A percentile compares a stretch with the other conserved stretches of the same genome.
These are phyloP conservation scores for Cyclophora punctaria DNA, from an alignment of 2,888 invertebrate genomes.

Conservation along the genomic window DNA sequence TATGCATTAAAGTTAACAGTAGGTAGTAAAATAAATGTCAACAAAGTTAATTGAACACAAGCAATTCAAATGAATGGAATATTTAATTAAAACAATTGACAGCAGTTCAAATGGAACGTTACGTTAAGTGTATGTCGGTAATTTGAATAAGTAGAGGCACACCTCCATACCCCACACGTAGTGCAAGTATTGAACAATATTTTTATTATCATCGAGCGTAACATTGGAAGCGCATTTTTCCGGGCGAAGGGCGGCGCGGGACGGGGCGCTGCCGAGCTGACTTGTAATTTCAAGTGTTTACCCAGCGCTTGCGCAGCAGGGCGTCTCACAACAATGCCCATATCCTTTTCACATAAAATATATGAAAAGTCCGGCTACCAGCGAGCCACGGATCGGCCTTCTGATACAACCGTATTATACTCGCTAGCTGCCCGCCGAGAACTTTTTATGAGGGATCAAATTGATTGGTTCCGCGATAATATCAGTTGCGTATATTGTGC, in stretches of 20 bases:
- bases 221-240: conserved; percentile 71
- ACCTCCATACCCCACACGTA: conserved; percentile 27
- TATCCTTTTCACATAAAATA: conserved; percentile 76
- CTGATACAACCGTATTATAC: conserved; percentile 64
- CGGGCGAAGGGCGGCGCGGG: conserved; percentile 28
- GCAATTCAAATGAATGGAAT: too few species aligned
- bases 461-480: conserved; percentile 72
- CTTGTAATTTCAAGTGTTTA: conserved; percentile 75
- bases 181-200: conserved; percentile 33
- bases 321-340: conserved; percentile 66
- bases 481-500: conserved; percentile 58
- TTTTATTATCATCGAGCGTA: conserved; percentile 64
- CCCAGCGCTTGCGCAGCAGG: conserved; percentile 60
- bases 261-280: conserved; percentile 43
- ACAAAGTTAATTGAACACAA: too few species aligned
- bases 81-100: too few species aligned
- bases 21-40: too few species aligned
- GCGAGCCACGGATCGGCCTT: conserved; percentile 57
- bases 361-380: conserved; percentile 69
- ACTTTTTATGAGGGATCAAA: conserved; percentile 74
- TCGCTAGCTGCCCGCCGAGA: conserved; percentile 61
- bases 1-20: too few species aligned
- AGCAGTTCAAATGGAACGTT: background rate
- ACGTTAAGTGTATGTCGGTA: conserved; percentile 9
- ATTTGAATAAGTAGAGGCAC: conserved; percentile 6